Evolutionary conservation across 2,113 vertebrate genomes (phyloP), one percentile per base, ranked within the genome.

Genomic region (Rhea pennata): DNA sequence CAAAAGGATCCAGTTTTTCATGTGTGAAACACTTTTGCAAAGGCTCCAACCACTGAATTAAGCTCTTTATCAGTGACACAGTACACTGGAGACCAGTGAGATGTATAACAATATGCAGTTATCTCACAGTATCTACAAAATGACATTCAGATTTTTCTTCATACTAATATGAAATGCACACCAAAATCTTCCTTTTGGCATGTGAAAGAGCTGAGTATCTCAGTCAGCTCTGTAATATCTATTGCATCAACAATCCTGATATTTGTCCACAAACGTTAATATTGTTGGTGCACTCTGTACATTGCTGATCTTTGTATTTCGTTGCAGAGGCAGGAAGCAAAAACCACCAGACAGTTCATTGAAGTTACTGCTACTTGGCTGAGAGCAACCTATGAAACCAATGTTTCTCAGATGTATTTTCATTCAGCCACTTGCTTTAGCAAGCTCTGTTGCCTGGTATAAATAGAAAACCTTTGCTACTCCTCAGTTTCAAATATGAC

Each of bases 81-180:
- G 84, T 87, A 36, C 84, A 23, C 29, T 39, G 50, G 9, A 88
- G 64, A 80, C 88, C 80, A 0, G 2, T 22, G 78, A 65, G 44
- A 81, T 1, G 2, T 67, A 59, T 95, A 76, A 70, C 94, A 54
- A 13, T 29, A 21, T 82, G 89, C 46, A 73, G 90, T 21, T 53
- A 89, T 83, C 33, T 44, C 22, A 54, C 74, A 71, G 27, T 87
- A 91, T 85, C 93, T 96, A 92, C 92, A 89, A 82, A 93, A 92
- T 84, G 84, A 27, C 33, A 59, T 44, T 84, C 5, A 0, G 20
- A 72, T 65, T 95, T 65, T 65, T 91, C 53, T 92, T 91, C 67
- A 91, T 53, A 88, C 29, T 27, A 46, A 26, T 9, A 50, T 54
- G 64, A 76, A 87, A 84, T 84, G 15, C 58, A 78, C 7, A 29